phyloP scores from a whole-genome alignment of 2,113 vertebrate genomes.

The Chloroceryle aenea region DNA sequence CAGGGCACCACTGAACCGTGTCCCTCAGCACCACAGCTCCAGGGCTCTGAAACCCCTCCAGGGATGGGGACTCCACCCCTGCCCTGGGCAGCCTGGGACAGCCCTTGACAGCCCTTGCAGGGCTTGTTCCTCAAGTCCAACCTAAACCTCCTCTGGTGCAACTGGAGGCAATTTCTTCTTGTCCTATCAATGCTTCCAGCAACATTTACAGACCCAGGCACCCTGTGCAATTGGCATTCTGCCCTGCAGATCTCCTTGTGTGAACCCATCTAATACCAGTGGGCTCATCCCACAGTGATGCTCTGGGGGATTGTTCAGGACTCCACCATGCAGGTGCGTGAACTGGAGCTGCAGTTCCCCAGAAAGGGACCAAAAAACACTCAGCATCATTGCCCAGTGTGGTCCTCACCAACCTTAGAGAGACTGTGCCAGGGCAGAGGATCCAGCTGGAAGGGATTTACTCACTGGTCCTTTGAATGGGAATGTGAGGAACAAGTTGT shows the following conservation, averaged over 20 bases:
- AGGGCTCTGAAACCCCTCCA: background rate
- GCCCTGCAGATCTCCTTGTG: background rate
- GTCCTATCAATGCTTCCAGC: background rate
- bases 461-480: background rate
- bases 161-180: background rate
- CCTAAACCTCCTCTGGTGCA: background rate
- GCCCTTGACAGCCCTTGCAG: background rate
- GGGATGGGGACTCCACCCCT: background rate
- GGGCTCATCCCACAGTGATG: background rate
- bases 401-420: rapidly evolving
- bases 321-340: background rate
- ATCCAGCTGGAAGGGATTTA: background rate
- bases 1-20: background rate
- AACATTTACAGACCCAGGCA: background rate
- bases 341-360: background rate
- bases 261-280: background rate
- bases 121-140: background rate
- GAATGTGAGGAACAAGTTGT: background rate
- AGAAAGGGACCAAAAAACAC: background rate
- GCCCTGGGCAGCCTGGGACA: background rate
- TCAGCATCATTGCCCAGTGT: rapidly evolving
- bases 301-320: background rate
- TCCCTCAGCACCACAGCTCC: background rate
- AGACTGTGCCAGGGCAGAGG: rapidly evolving
- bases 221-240: background rate